Conservation (phyloP, 37 sponge, comb jelly and placozoan species). For the Dysidea cf. avara region DNA sequence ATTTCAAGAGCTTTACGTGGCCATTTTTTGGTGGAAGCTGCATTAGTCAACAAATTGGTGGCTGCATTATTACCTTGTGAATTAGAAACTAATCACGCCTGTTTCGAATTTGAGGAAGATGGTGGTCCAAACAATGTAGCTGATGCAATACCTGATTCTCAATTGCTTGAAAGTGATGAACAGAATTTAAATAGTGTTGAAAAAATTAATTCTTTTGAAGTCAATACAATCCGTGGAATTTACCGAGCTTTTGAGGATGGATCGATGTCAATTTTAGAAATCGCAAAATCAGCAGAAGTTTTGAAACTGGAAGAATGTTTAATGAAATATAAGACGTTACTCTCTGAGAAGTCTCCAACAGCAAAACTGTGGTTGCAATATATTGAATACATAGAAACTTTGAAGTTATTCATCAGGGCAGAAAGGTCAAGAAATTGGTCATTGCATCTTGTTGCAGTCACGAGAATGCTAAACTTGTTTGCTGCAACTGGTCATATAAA, state of each 20-base stretch:
- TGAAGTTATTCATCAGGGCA: too few species aligned
- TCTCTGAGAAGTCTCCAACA: conserved; percentile 26
- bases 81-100: too few species aligned
- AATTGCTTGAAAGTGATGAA: not conserved
- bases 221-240: too few species aligned
- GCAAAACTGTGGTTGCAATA: too few species aligned
- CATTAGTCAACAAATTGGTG: too few species aligned
- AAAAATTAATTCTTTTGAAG: conserved; percentile 24
- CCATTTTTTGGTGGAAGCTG: too few species aligned
- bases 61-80: conserved; percentile 44
- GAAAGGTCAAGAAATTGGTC: conserved; percentile 35
- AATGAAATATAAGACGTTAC: conserved; percentile 10
- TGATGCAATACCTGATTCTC: too few species aligned
- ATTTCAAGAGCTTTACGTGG: conserved; percentile 36
- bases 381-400: too few species aligned
- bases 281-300: conserved; percentile 21
- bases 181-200: not conserved
- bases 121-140: not conserved
- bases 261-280: conserved; percentile 8
- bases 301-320: conserved; percentile 22
- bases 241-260: conserved; percentile 6
- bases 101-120: not conserved
- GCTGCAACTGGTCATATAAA: too few species aligned
- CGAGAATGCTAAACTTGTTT: conserved; percentile 25
- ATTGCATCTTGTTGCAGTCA: conserved; percentile 26